Conservation (phyloP, 2,888 invertebrate genomes). For the Drosophila anomalipes region DNA sequence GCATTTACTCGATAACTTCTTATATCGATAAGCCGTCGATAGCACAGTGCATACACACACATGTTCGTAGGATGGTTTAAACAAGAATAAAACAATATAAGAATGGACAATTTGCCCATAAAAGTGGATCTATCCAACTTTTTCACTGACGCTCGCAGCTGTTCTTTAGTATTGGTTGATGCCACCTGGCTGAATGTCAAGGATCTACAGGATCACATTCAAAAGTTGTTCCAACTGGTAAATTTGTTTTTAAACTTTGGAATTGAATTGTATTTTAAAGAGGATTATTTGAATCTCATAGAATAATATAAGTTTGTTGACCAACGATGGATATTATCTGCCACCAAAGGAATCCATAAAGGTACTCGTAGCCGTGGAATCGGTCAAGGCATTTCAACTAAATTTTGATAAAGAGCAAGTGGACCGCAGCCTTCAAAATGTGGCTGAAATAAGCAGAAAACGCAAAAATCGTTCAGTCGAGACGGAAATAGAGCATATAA, state of each 20-base stretch:
- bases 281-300: conserved; percentile 1
- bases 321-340: conserved; percentile 66
- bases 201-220: conserved; percentile 70
- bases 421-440: not conserved
- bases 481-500: conserved; percentile 39
- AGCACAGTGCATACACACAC: not conserved
- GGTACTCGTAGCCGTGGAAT: conserved; percentile 45
- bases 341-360: conserved; percentile 68
- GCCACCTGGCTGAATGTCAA: conserved; percentile 59
- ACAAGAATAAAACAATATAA: not conserved
- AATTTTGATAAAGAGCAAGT: not conserved
- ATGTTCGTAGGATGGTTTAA: not conserved
- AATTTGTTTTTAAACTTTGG: not conserved
- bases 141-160: conserved; percentile 63
- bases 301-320: conserved; percentile 60
- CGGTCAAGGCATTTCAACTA: conserved; percentile 55
- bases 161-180: conserved; percentile 67
- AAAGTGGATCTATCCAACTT: conserved; percentile 70
- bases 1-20: conserved; percentile 23
- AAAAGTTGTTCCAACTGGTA: conserved; percentile 64
- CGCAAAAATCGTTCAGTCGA: conserved; percentile 51
- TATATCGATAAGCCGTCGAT: conserved; percentile 21
- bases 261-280: not conserved
- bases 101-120: conserved; percentile 47
- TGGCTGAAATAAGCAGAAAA: conserved; percentile 28